Evolutionary conservation across 2,888 invertebrate species (phyloP), one percentile per base, ranked within the genome.

Genomic region (Sinotaia quadrata): DNA sequence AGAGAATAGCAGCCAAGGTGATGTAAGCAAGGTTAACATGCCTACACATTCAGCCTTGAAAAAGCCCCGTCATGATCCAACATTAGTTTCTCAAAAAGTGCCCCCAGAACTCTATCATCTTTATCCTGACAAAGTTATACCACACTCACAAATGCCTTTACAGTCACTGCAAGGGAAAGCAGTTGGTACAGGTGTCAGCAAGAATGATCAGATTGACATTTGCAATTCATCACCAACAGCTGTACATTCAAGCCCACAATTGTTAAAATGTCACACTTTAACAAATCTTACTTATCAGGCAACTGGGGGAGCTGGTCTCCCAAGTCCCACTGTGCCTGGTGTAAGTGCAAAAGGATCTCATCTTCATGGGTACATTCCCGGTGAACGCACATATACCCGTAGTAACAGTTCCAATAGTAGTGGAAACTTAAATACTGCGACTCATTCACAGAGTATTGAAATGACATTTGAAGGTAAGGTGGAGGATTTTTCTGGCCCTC

Each of bases 381-480:
- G 37, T 5, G 65, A 54, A 0, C 24, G 44, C 41, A n/a, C 21
- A 21, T 37, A 52, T 41, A 36, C n/a, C 10, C 63, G 34, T 29
- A 21, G 33, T 24, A 52, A 31, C n/a, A 27, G 36, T 37, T 54
- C 37, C 41, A 36, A 54, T 21, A 34, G 62, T 31, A 21, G 52
- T 7, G 62, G 37, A 2, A 27, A 41, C 37, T n/a, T n/a, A n/a
- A 54, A 15, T 8, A n/a, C 41, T n/a, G 31, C 21, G 44, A 21
- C 65, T 24, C 27, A 47, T n/a, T 29, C 56, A 21, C 63, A 65
- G 21, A 54, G 65, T 33, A 56, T 65, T 33, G 65, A 65, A 56
- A 65, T 65, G 65, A 54, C 27, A n/a, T 65, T 56, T n/a, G 65
- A 65, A 41, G 65, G 56, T 24, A 65, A 65, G 33, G 65, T 54